Evolutionary conservation across 2,113 vertebrate genomes (phyloP), one percentile per base, ranked within the genome.

Genomic region (Felis catus): DNA sequence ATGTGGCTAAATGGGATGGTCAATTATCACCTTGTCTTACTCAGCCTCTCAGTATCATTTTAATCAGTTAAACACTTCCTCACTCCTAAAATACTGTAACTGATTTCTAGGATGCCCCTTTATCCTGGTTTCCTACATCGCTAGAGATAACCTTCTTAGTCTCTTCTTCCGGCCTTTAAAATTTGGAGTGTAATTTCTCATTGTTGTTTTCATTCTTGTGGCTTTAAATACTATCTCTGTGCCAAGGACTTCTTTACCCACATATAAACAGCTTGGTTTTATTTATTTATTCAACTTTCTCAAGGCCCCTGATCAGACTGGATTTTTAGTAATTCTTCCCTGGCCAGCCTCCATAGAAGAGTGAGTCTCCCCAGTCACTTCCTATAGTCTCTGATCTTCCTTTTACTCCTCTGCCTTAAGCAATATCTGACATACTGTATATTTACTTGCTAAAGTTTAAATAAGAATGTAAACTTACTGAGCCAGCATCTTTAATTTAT

Each of bases 371-470:
- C 10, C 13, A 15, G n/a, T 41, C 53, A 39, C 7, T 81, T 19
- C 21, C 9, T 87, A 18, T 12, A 31, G 74, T 13, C 2, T 18
- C 25, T 39, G 45, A 8, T 2, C 6, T 74, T 71, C 15, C 45
- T 83, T 92, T 80, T 82, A 21, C 10, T 14, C 33, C 33, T 92
- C 33, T 80, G 6, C 16, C 21, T 25, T 45, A 53, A 89, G 58
- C 58, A 79, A 73, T 15, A 68, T 36, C 11, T 85, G 25, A 45
- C n/a, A 73, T 19, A 31, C 19, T 80, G 36, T 84, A 29, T 79
- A 80, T 86, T 84, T 85, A 79, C 29, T 86, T 94, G 76, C 68
- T 88, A 74, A 84, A 70, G 76, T 73, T 65, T 78, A 94, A 94
- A 73, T 73, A 19, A 84, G 61, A 84, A 55, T 68, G 4, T 92